Percentiles rank a stretch among this genome's conserved stretches.
Conservation (phyloP, 2,888 invertebrate species). For the Calameuta pallipes region DNA sequence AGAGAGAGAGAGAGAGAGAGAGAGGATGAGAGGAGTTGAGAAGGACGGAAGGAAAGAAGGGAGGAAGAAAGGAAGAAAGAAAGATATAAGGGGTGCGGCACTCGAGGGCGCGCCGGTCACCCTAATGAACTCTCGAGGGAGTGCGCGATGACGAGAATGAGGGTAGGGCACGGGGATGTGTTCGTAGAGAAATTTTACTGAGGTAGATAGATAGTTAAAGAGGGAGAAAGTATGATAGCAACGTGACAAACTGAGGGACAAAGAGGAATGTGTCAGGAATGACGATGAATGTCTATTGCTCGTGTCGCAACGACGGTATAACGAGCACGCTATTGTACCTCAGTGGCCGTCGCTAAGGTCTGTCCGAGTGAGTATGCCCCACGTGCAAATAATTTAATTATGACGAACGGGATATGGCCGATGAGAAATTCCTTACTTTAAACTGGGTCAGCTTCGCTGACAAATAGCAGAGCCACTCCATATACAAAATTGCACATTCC, state of each 20-base stretch:
- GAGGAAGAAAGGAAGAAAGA: background rate
- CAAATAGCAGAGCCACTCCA: background rate
- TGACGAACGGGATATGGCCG: background rate
- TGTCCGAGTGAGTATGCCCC: background rate
- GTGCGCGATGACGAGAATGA: slow-evolving; percentile 1
- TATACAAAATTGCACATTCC: background rate
- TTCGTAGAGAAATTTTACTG: background rate
- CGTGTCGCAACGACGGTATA: background rate
- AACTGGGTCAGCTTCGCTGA: background rate
- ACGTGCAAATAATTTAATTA: slow-evolving; percentile 3
- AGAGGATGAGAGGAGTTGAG: background rate
- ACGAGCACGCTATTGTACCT: slow-evolving; percentile 1
- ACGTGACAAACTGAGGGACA: background rate
- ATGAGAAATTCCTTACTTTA: background rate
- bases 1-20: background rate
- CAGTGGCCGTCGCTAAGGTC: background rate
- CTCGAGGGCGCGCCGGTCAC: slow-evolving; percentile 52
- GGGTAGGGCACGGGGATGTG: slow-evolving; percentile 4
- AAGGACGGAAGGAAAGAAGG: slow-evolving; percentile 3
- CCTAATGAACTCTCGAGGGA: slow-evolving; percentile 42
- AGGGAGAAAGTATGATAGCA: slow-evolving; percentile 7
- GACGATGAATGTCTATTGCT: background rate
- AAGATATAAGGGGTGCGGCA: slow-evolving; percentile 46
- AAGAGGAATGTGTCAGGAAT: background rate
- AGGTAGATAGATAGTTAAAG: background rate